Conservation (phyloP, 2,888 invertebrate species). For the Oxystoma pomonae region DNA sequence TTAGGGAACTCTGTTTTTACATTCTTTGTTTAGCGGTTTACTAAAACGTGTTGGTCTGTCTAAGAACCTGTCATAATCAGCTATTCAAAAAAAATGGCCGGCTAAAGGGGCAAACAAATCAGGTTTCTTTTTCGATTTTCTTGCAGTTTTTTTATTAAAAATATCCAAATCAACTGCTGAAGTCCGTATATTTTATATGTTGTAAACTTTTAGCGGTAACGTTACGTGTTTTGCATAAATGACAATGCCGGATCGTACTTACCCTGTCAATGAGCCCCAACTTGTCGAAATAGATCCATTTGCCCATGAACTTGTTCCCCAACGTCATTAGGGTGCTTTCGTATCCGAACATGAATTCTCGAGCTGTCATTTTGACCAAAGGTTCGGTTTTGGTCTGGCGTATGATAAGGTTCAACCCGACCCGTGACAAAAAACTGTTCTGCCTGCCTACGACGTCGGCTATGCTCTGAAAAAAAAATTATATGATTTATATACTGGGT, state of each 20-base stretch:
- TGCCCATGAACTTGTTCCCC: slow-evolving; percentile 77
- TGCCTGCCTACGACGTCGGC: slow-evolving; percentile 69
- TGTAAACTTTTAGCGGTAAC: too few relatives aligned
- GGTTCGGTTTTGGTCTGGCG: slow-evolving; percentile 64
- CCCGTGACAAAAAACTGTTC: slow-evolving; percentile 56
- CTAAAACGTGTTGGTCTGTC: too few relatives aligned
- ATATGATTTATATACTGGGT: too few relatives aligned
- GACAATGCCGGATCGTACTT: too few relatives aligned
- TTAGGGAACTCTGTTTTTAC: too few relatives aligned
- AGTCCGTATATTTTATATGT: too few relatives aligned
- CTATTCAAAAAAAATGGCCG: too few relatives aligned
- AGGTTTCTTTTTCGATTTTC: background rate
- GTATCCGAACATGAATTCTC: slow-evolving; percentile 87
- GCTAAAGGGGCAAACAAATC: too few relatives aligned
- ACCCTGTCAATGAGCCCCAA: slow-evolving; percentile 86
- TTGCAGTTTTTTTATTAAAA: background rate
- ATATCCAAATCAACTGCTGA: too few relatives aligned
- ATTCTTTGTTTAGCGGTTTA: too few relatives aligned
- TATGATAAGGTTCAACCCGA: slow-evolving; percentile 69
- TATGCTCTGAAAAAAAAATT: slow-evolving; percentile 67
- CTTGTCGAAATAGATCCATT: slow-evolving; percentile 83
- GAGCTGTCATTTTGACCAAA: slow-evolving; percentile 74
- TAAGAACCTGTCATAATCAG: too few relatives aligned
- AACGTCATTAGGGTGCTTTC: slow-evolving; percentile 75
- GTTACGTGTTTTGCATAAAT: too few relatives aligned